Conservation (phyloP, 2,797 vertebrate species). For the Salarias fasciatus region DNA sequence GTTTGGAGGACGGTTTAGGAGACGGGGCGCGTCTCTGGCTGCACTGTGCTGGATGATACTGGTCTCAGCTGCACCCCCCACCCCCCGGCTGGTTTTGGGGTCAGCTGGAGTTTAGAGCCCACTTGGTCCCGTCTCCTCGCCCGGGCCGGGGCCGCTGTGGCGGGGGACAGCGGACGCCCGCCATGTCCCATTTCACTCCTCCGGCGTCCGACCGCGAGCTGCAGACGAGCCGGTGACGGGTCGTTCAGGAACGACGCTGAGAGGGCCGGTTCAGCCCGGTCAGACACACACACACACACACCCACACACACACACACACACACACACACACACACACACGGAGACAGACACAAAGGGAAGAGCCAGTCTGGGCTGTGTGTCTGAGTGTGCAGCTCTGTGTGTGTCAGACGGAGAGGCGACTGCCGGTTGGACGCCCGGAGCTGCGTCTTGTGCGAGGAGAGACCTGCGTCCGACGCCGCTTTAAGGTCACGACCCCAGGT, state of each 20-base stretch:
- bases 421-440: conserved; percentile 29
- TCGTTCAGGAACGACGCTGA: conserved; percentile 33
- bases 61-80: conserved; percentile 22
- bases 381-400: conserved; percentile 16
- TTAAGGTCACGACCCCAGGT: conserved; percentile 14
- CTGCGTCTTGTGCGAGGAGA: neutral
- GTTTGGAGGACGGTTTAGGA: conserved; percentile 20
- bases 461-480: neutral
- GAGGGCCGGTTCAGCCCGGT: conserved; percentile 24
- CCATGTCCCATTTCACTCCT: conserved; percentile 38
- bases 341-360: neutral
- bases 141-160: conserved; percentile 33
- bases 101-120: conserved; percentile 60
- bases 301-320: too few relatives aligned
- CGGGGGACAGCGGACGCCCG: conserved; percentile 50
- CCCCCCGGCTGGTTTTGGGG: conserved; percentile 31
- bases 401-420: too few relatives aligned
- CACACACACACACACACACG: too few relatives aligned
- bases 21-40: conserved; percentile 5
- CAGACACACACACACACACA: conserved; percentile 1
- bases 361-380: conserved; percentile 13
- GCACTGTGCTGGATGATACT: conserved; percentile 30
- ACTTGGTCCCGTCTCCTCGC: conserved; percentile 48
- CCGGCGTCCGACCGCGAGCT: conserved; percentile 26
- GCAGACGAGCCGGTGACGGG: conserved; percentile 40